phyloP scores from a whole-genome alignment of 2,113 vertebrate genomes.

The Hystrix cristata region DNA sequence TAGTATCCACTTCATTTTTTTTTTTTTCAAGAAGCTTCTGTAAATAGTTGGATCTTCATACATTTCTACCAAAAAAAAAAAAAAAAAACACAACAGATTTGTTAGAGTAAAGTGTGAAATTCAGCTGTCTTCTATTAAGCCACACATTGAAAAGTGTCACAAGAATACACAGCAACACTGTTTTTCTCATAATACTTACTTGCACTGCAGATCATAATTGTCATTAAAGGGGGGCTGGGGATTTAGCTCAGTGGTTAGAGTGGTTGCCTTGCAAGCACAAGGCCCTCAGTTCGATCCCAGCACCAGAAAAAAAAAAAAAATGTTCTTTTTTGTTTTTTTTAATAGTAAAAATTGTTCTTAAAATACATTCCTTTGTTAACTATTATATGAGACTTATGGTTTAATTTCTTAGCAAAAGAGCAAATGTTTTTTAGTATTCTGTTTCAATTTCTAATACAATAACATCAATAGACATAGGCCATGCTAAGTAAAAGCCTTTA shows the following conservation, averaged over 20 bases:
- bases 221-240: neutral
- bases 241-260: no score
- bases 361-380: neutral
- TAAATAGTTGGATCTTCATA: no score
- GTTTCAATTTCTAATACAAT: neutral
- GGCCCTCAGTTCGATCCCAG: no score
- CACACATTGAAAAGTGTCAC: neutral
- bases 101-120: neutral
- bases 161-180: neutral
- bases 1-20: no score
- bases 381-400: neutral
- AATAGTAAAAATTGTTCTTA: no score
- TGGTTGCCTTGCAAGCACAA: no score
- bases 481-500: neutral
- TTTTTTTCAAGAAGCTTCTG: no score
- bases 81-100: neutral
- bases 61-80: no score
- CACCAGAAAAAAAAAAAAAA: no score
- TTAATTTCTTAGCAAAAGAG: neutral
- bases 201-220: neutral
- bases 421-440: neutral
- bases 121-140: neutral
- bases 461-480: neutral
- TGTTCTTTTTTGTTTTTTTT: no score
- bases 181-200: neutral